These are phyloP conservation scores for Cardiocondyla obscurior DNA, from an alignment of 1,140 invertebrate genomes.

Conservation along the genomic window DNA sequence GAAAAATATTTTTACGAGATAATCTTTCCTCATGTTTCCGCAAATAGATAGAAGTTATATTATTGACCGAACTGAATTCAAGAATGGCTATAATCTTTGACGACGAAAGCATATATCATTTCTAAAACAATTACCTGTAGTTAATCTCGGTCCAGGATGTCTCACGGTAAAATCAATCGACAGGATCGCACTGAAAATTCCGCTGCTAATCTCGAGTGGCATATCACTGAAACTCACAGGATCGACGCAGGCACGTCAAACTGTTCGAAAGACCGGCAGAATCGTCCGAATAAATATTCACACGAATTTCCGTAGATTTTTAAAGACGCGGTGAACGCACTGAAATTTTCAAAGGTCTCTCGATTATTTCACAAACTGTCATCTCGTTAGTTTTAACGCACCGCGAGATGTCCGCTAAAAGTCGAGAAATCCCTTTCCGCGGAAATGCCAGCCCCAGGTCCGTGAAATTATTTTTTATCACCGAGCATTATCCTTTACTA, in stretches of 20 bases:
- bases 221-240: slow-evolving; percentile 40
- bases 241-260: background rate
- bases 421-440: background rate
- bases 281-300: background rate
- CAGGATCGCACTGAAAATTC: slow-evolving; percentile 1
- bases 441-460: slow-evolving; percentile 1
- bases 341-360: slow-evolving; percentile 24
- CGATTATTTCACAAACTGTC: slow-evolving; percentile 18
- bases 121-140: slow-evolving; percentile 9
- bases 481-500: slow-evolving; percentile 34
- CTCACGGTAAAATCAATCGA: background rate
- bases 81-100: background rate
- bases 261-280: background rate
- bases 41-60: background rate
- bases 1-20: slow-evolving; percentile 11
- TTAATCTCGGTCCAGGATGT: background rate
- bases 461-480: slow-evolving; percentile 36
- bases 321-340: background rate
- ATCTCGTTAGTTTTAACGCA: background rate
- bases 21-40: background rate
- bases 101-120: background rate
- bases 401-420: background rate
- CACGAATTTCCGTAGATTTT: background rate
- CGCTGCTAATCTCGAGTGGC: background rate
- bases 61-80: background rate